A percentile compares a stretch with the other conserved stretches of the same genome.
These are phyloP conservation scores for Parasteatoda lunata DNA, from an alignment of 2,888 invertebrate genomes.

Conservation along the genomic window DNA sequence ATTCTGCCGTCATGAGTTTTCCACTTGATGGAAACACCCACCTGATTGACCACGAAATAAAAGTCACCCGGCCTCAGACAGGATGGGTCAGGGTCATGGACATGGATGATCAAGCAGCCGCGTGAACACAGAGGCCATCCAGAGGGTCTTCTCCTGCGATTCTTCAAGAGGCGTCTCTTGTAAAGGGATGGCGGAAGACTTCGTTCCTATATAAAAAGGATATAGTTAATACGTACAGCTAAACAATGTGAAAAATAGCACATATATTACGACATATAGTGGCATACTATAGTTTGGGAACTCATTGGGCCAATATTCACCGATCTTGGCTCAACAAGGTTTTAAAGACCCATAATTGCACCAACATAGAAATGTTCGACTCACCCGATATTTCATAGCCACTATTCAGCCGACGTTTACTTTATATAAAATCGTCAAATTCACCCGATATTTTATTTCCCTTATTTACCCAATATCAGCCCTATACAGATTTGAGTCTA, in stretches of 20 bases:
- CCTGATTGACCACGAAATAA: slow-evolving; percentile 51
- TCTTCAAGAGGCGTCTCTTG: slow-evolving; percentile 8
- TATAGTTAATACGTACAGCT: not conserved
- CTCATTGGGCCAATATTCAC: too few species aligned
- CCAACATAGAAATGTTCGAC: too few species aligned
- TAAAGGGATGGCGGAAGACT: not conserved
- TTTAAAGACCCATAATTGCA: too few species aligned
- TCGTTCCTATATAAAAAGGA: slow-evolving; percentile 24
- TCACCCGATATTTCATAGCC: too few species aligned
- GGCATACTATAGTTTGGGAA: too few species aligned
- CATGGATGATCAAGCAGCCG: slow-evolving; percentile 51
- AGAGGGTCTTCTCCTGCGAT: slow-evolving; percentile 12
- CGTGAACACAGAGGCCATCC: slow-evolving; percentile 53
- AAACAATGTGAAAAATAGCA: not conserved
- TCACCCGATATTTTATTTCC: too few species aligned
- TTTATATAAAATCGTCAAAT: too few species aligned
- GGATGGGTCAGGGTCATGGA: slow-evolving; percentile 32
- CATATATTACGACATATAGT: not conserved
- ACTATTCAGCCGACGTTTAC: too few species aligned
- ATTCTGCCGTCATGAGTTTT: not conserved
- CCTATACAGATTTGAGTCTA: too few species aligned
- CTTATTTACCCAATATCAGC: too few species aligned
- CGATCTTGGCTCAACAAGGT: too few species aligned
- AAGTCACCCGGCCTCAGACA: slow-evolving; percentile 53
- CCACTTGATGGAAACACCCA: slow-evolving; percentile 52